Conservation (phyloP, 2,113 vertebrate genomes). For the Tragelaphus scriptus region DNA sequence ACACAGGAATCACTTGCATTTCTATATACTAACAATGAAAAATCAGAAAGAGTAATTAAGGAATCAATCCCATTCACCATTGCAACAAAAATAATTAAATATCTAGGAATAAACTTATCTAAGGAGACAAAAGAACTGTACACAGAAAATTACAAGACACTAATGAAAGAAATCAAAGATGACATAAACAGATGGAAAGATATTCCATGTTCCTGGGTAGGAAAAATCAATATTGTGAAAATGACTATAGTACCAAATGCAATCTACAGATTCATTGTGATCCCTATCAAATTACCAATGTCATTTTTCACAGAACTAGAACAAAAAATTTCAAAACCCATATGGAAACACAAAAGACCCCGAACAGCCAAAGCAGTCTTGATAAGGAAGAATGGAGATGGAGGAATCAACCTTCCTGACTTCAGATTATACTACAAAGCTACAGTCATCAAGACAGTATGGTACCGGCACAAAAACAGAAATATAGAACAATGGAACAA, state of each 20-base stretch:
- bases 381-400: neutral
- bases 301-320: neutral
- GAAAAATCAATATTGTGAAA: neutral
- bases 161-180: neutral
- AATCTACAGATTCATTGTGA: neutral
- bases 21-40: neutral
- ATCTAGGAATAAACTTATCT: neutral
- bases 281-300: neutral
- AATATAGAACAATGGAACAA: neutral
- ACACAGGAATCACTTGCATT: neutral
- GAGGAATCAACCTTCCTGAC: neutral
- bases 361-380: neutral
- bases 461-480: neutral
- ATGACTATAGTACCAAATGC: neutral
- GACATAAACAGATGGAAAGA: neutral
- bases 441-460: neutral
- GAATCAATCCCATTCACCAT: neutral
- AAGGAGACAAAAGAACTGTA: neutral
- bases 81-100: neutral
- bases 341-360: neutral
- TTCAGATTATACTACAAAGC: neutral
- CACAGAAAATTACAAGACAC: neutral
- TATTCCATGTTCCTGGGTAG: neutral
- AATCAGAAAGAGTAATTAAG: neutral
- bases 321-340: neutral